Evolutionary conservation across 1,140 invertebrate species (phyloP).

Genomic region (Trichonephila inaurata): DNA sequence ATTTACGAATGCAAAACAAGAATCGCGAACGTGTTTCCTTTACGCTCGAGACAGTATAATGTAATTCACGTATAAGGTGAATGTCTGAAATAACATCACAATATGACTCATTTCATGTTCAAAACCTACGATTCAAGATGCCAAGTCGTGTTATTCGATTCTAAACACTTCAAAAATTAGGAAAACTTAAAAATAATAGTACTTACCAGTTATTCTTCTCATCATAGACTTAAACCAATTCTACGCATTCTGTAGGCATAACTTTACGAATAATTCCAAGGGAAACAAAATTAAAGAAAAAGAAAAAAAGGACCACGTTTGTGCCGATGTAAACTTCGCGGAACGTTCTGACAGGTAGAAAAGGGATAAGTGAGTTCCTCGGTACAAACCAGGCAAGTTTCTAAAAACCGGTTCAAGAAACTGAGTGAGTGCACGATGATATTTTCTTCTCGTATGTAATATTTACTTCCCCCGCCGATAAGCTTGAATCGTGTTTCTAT

Average conservation of each 20-base stretch:
- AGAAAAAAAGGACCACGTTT: neutral
- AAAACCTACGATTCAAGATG: neutral
- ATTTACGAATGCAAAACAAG: neutral
- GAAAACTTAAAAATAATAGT: neutral
- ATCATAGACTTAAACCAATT: neutral
- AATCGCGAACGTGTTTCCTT: neutral
- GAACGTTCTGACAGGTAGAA: slow-evolving; percentile 19
- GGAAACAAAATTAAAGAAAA: neutral
- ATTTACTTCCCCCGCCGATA: slow-evolving; percentile 63
- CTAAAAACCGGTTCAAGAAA: slow-evolving; percentile 69
- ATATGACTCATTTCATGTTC: slow-evolving; percentile 31
- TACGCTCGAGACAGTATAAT: neutral
- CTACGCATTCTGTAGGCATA: neutral
- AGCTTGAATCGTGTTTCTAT: slow-evolving; percentile 61
- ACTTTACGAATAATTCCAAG: neutral
- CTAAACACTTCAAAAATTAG: neutral
- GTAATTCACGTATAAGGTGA: neutral
- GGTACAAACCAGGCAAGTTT: neutral
- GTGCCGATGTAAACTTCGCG: neutral
- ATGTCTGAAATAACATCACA: neutral
- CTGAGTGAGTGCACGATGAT: slow-evolving; percentile 18
- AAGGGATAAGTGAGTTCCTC: slow-evolving; percentile 32
- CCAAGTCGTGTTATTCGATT: too few relatives aligned
- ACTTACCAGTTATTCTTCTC: neutral
- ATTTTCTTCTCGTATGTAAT: slow-evolving; percentile 21